These are phyloP conservation scores for Drosophila subpulchrella DNA, from an alignment of 1,140 invertebrate genomes.

Conservation along the genomic window DNA sequence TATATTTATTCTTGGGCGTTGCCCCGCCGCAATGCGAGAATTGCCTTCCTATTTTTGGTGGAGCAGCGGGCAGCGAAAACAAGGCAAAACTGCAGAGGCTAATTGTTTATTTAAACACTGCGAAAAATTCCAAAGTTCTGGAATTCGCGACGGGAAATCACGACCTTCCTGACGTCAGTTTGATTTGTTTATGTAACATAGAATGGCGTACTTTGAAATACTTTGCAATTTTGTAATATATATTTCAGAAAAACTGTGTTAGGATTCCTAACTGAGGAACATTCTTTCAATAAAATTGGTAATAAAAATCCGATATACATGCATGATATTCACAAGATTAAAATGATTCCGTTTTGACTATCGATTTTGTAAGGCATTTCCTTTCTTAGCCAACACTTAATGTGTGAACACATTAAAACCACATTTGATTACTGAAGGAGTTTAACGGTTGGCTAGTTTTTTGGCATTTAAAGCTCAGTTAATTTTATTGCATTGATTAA, in stretches of 20 bases:
- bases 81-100: slow-evolving; percentile 40
- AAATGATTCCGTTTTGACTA: neutral
- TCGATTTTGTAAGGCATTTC: neutral
- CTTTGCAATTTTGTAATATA: neutral
- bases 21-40: slow-evolving; percentile 36
- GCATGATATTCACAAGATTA: neutral
- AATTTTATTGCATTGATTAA: slow-evolving; percentile 37
- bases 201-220: neutral
- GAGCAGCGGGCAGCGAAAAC: slow-evolving; percentile 33
- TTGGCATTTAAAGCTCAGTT: slow-evolving; percentile 24
- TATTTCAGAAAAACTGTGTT: neutral
- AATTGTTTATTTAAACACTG: slow-evolving; percentile 62
- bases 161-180: slow-evolving; percentile 4
- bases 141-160: neutral
- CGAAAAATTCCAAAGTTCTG: slow-evolving; percentile 9
- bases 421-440: slow-evolving; percentile 9
- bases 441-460: slow-evolving; percentile 12
- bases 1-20: slow-evolving; percentile 81
- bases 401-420: neutral
- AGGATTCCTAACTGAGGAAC: too few relatives aligned
- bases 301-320: too few relatives aligned
- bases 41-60: slow-evolving; percentile 54
- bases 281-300: too few relatives aligned
- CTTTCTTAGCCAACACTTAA: neutral
- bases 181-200: neutral